Evolutionary conservation across 1,140 invertebrate species (phyloP).

Genomic region (Drosophila leontia): DNA sequence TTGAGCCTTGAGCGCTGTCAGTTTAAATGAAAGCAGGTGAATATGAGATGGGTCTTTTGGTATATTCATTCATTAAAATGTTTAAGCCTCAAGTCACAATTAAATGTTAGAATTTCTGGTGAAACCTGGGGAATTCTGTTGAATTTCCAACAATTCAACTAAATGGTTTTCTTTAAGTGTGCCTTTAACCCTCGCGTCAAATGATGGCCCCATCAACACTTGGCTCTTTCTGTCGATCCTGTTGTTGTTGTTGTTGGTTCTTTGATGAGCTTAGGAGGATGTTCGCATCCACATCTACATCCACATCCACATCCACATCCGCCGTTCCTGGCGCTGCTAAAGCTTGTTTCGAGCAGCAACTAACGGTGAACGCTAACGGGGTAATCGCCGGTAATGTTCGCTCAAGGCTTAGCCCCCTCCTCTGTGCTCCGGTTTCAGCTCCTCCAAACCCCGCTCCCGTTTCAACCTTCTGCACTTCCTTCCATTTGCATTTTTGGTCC

Average conservation of each 20-base stretch:
- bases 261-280: conserved; percentile 48
- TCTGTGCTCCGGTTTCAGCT: conserved; percentile 1
- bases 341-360: conserved; percentile 55
- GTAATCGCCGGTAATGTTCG: conserved; percentile 77
- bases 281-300: conserved; percentile 27
- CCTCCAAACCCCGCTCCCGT: too few species aligned
- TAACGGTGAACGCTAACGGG: conserved; percentile 67
- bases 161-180: conserved; percentile 10
- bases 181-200: background rate
- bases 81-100: background rate
- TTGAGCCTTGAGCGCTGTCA: background rate
- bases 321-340: conserved; percentile 4
- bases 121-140: too few species aligned
- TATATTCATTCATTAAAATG: background rate
- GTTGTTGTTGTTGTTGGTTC: conserved; percentile 12
- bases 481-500: conserved; percentile 21
- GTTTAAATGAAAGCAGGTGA: background rate
- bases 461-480: conserved; percentile 20
- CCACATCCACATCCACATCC: conserved; percentile 12
- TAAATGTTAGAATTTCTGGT: background rate
- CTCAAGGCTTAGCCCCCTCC: conserved; percentile 59
- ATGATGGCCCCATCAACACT: conserved; percentile 14
- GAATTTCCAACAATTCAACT: background rate
- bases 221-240: background rate
- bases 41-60: background rate